Conservation (phyloP, 2,113 vertebrate species). For the Larimichthys polyactis region DNA sequence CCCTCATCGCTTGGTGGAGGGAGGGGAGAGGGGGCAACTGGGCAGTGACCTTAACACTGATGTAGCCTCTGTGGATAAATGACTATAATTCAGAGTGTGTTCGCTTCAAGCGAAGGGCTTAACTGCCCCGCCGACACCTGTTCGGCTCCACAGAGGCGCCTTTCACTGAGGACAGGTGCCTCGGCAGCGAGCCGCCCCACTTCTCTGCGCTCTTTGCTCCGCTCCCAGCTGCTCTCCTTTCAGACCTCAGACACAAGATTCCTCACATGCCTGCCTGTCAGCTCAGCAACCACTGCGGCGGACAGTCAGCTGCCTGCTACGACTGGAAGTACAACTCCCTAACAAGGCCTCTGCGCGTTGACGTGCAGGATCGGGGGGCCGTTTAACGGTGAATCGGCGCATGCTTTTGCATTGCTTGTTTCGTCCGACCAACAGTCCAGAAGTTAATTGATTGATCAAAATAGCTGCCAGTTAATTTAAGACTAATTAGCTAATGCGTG, state of each 20-base stretch:
- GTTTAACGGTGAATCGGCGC: background rate
- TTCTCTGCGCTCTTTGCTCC: slow-evolving; percentile 26
- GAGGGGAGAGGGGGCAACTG: slow-evolving; percentile 46
- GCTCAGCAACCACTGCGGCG: slow-evolving; percentile 55
- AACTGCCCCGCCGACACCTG: slow-evolving; percentile 83
- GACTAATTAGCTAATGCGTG: background rate
- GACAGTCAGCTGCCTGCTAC: slow-evolving; percentile 27
- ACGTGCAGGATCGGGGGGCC: background rate
- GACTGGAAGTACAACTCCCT: slow-evolving; percentile 12
- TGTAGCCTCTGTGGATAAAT: slow-evolving; percentile 61
- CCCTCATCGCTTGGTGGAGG: slow-evolving; percentile 15
- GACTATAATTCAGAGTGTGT: slow-evolving; percentile 67
- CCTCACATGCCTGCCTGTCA: slow-evolving; percentile 73
- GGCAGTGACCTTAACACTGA: slow-evolving; percentile 73
- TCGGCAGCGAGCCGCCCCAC: slow-evolving; percentile 30
- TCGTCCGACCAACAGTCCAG: background rate
- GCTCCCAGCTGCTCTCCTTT: slow-evolving; percentile 80
- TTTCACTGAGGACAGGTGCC: slow-evolving; percentile 87
- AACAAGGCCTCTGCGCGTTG: background rate
- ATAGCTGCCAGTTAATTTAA: background rate
- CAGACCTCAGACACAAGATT: slow-evolving; percentile 70
- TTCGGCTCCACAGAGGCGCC: slow-evolving; percentile 78
- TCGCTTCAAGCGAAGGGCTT: slow-evolving; percentile 66
- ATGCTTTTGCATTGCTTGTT: background rate
- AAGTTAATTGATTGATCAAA: slow-evolving; percentile 5